Conservation (phyloP, 2,113 vertebrate genomes). For the Pedionomus torquatus region DNA sequence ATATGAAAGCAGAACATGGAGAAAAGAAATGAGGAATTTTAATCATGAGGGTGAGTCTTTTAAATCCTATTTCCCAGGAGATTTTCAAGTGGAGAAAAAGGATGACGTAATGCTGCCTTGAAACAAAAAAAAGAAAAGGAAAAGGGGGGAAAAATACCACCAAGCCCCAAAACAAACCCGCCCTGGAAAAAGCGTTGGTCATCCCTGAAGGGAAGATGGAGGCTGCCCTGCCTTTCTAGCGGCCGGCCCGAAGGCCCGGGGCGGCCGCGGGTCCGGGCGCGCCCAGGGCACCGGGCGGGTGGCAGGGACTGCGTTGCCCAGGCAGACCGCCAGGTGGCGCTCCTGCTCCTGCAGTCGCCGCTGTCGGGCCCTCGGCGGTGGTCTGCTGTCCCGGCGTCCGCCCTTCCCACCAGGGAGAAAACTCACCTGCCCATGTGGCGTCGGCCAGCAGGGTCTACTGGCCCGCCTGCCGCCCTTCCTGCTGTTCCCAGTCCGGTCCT, state of each 20-base stretch:
- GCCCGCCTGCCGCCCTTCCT: not conserved
- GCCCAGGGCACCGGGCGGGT: rapidly evolving
- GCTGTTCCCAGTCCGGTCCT: too few species aligned
- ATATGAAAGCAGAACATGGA: not conserved
- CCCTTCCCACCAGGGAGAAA: too few species aligned
- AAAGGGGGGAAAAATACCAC: too few species aligned
- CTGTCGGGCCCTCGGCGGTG: too few species aligned
- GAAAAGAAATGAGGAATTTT: not conserved
- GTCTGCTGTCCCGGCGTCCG: too few species aligned
- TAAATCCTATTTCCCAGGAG: not conserved
- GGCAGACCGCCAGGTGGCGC: constrained; percentile 49
- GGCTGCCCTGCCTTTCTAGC: not conserved
- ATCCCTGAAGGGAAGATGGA: not conserved
- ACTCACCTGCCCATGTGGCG: rapidly evolving
- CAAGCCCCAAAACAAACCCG: rapidly evolving
- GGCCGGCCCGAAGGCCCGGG: rapidly evolving
- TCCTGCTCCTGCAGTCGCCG: constrained; percentile 4
- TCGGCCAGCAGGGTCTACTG: not conserved
- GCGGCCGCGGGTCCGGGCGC: rapidly evolving
- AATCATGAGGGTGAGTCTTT: not conserved
- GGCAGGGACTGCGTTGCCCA: not conserved
- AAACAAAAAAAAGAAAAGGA: not conserved
- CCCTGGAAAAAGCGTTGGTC: not conserved
- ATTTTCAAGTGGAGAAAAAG: not conserved
- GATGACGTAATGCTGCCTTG: not conserved